Conservation (phyloP, 1,140 invertebrate species). For the Pseudomyrmex concolor region DNA sequence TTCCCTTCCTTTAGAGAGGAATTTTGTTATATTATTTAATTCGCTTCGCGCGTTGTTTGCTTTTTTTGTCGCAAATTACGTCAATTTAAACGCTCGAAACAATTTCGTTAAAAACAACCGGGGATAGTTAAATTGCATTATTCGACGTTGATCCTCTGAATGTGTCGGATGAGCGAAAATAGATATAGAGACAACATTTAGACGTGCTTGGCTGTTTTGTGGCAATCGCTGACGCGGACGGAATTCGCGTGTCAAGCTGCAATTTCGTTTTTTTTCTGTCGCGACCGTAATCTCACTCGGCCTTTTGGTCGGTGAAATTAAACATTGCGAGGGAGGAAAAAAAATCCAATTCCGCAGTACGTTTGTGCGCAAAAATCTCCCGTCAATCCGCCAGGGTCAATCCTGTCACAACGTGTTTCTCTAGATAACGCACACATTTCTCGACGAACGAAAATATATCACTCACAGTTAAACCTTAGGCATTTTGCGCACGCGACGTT, state of each 20-base stretch:
- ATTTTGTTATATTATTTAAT: too few relatives aligned
- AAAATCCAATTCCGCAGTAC: background rate
- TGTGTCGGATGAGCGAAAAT: slow-evolving; percentile 11
- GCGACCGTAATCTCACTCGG: slow-evolving; percentile 15
- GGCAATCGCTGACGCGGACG: slow-evolving; percentile 4
- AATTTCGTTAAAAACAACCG: background rate
- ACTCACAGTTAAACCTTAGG: slow-evolving; percentile 7
- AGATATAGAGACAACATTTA: slow-evolving; percentile 16
- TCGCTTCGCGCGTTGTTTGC: too few relatives aligned
- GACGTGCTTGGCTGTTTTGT: slow-evolving; percentile 15
- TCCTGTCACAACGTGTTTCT: background rate
- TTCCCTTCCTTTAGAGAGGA: background rate
- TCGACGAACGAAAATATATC: slow-evolving; percentile 6
- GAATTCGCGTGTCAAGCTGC: slow-evolving; percentile 39
- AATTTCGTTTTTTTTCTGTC: slow-evolving; percentile 23
- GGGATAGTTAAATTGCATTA: background rate
- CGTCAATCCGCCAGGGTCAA: slow-evolving; percentile 14
- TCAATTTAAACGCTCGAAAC: too few relatives aligned
- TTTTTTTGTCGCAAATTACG: too few relatives aligned
- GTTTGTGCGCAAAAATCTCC: slow-evolving; percentile 33
- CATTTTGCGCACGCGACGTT: background rate
- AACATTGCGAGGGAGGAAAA: slow-evolving; percentile 15
- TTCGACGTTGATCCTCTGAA: background rate
- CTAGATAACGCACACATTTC: background rate
- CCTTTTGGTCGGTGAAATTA: slow-evolving; percentile 36